A percentile compares a stretch with the other conserved stretches of the same genome.
phyloP scores from a whole-genome alignment of 2,113 vertebrate genomes.

The Bubo bubo region DNA sequence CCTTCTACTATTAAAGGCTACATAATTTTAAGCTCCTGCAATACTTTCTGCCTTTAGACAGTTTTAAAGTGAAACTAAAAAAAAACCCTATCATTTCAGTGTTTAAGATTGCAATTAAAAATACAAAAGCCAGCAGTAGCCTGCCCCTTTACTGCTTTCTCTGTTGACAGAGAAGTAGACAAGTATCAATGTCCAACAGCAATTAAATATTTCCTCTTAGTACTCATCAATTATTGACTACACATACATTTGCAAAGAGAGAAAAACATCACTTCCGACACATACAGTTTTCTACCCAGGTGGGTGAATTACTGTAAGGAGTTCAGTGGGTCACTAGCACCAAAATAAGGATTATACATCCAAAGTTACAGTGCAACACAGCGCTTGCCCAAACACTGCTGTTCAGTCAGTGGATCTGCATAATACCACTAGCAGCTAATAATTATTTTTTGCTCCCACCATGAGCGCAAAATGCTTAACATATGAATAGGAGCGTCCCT shows the following conservation, averaged over 20 bases:
- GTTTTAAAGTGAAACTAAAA: not conserved
- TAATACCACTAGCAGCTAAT: not conserved
- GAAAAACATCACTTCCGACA: not conserved
- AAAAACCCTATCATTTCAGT: not conserved
- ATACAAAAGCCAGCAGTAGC: not conserved
- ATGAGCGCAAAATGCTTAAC: not conserved
- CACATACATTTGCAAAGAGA: not conserved
- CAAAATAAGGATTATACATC: not conserved
- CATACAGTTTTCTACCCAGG: not conserved
- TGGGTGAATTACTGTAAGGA: not conserved
- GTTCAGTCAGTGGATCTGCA: accelerated
- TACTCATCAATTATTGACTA: slow-evolving; percentile 36
- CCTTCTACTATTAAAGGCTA: slow-evolving; percentile 17
- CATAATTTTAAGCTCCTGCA: not conserved
- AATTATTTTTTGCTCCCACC: not conserved
- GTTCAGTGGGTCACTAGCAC: slow-evolving; percentile 19
- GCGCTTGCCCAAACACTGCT: not conserved
- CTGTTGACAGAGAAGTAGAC: slow-evolving; percentile 6
- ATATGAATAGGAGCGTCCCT: accelerated
- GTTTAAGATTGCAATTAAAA: not conserved
- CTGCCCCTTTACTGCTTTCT: not conserved
- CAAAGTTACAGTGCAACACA: not conserved
- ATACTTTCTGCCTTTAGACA: not conserved
- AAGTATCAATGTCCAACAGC: not conserved
- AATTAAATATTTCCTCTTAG: slow-evolving; percentile 27